A percentile compares a stretch with the other conserved stretches of the same genome.
phyloP scores from a whole-genome alignment of 2,888 invertebrate genomes.

The Calameuta idolon region DNA sequence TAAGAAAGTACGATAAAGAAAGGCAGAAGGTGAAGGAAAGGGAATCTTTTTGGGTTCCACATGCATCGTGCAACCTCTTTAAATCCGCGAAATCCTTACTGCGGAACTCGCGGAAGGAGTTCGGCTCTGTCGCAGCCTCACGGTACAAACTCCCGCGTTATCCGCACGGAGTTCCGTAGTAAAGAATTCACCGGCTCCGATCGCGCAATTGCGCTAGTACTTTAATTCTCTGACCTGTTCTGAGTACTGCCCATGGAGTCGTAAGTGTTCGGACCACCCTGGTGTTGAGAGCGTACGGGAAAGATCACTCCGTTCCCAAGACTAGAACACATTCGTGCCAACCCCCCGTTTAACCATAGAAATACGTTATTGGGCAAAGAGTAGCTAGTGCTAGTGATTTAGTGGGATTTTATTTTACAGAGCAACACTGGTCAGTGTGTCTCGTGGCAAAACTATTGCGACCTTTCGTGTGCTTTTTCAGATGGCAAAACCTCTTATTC shows the following conservation, averaged over 20 bases:
- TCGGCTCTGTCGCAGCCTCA: slow-evolving; percentile 12
- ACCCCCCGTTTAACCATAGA: slow-evolving; percentile 34
- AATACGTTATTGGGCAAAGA: no score
- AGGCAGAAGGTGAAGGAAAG: no score
- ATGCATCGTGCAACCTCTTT: no score
- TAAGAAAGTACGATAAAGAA: no score
- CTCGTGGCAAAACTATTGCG: no score
- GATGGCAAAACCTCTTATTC: no score
- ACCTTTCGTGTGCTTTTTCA: no score
- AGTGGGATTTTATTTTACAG: no score
- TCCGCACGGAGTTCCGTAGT: slow-evolving; percentile 42
- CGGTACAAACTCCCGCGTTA: slow-evolving; percentile 10
- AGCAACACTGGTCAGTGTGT: no score
- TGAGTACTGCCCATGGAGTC: slow-evolving; percentile 91
- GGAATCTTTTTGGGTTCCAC: no score
- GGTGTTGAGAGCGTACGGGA: slow-evolving; percentile 81
- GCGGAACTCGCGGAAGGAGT: slow-evolving; percentile 41
- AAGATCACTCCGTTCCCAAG: slow-evolving; percentile 90
- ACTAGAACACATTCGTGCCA: slow-evolving; percentile 73
- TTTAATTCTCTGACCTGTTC: slow-evolving; percentile 79
- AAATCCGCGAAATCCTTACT: slow-evolving; percentile 35
- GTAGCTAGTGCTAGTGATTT: no score
- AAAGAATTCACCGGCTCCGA: slow-evolving; percentile 13
- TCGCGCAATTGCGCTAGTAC: slow-evolving; percentile 34
- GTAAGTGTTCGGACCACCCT: slow-evolving; percentile 78